phyloP scores from a whole-genome alignment of 2,888 invertebrate species.

The Ptychoptera contaminata region DNA sequence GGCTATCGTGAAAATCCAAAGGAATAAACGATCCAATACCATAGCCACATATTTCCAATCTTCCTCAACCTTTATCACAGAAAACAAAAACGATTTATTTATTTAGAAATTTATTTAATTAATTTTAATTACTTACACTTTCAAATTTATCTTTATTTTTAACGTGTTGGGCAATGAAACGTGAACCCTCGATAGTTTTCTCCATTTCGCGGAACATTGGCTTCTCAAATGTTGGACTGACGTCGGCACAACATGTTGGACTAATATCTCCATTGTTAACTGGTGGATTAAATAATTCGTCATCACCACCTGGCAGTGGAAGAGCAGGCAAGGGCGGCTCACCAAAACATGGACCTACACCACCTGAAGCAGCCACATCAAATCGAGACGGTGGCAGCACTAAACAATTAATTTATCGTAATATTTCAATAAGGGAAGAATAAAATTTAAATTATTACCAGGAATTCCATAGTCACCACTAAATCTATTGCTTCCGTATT shows the following conservation, averaged over 20 bases:
- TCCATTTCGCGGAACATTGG: slow-evolving; percentile 73
- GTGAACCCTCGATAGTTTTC: slow-evolving; percentile 81
- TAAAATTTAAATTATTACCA: slow-evolving; percentile 21
- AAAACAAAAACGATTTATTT: slow-evolving; percentile 1
- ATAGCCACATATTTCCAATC: slow-evolving; percentile 96
- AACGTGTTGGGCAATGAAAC: slow-evolving; percentile 90
- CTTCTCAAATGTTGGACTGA: slow-evolving; percentile 69
- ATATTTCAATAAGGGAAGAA: neutral
- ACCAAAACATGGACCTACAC: slow-evolving; percentile 45
- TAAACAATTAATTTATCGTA: slow-evolving; percentile 5
- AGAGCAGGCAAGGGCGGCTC: slow-evolving; percentile 52
- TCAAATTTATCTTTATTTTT: slow-evolving; percentile 90
- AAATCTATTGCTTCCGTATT: slow-evolving; percentile 41
- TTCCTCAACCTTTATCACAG: slow-evolving; percentile 62
- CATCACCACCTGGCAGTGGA: slow-evolving; percentile 61
- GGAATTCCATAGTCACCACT: slow-evolving; percentile 62
- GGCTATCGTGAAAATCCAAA: slow-evolving; percentile 88
- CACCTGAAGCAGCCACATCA: slow-evolving; percentile 49
- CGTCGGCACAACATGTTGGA: slow-evolving; percentile 39
- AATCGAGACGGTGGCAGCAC: slow-evolving; percentile 37
- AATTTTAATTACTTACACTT: slow-evolving; percentile 50
- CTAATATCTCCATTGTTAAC: slow-evolving; percentile 34
- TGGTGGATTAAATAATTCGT: slow-evolving; percentile 67
- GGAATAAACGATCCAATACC: slow-evolving; percentile 91
- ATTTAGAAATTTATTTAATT: neutral